These are phyloP conservation scores for Meloe dianella DNA, from an alignment of 2,888 invertebrate species.

Conservation along the genomic window DNA sequence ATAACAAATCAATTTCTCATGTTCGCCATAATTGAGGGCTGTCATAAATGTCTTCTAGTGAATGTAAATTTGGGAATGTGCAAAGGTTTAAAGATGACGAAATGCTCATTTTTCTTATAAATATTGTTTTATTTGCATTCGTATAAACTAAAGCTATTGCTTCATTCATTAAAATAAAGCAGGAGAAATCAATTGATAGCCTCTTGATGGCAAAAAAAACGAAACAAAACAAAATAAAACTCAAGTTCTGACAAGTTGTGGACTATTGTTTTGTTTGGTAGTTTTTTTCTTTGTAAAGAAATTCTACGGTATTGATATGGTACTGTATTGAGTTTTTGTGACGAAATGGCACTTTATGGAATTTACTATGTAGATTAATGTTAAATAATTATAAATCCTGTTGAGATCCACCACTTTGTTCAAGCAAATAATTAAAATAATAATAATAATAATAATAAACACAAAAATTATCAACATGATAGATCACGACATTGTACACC, in stretches of 20 bases:
- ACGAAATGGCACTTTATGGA: not conserved
- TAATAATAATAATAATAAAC: too few species aligned
- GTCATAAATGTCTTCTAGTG: too few species aligned
- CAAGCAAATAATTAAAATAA: not conserved
- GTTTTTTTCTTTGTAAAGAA: not conserved
- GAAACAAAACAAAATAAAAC: not conserved
- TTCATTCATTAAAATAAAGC: not conserved
- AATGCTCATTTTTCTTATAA: not conserved
- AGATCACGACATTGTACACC: constrained; percentile 82
- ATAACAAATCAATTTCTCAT: too few species aligned
- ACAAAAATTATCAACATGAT: constrained; percentile 58
- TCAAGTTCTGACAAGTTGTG: not conserved
- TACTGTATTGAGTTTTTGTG: not conserved
- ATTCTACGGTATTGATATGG: not conserved
- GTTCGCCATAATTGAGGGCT: too few species aligned
- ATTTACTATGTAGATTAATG: not conserved
- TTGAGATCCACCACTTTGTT: constrained; percentile 9
- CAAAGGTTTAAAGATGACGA: not conserved
- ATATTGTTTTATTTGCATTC: not conserved
- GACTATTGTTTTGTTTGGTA: not conserved
- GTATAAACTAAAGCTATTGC: constrained; percentile 7
- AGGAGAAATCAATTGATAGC: not conserved
- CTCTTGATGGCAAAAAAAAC: not conserved
- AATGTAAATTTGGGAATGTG: too few species aligned
- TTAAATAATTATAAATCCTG: not conserved